Evolutionary conservation across 2,113 vertebrate genomes (phyloP).

Genomic region (Xerus inauris): DNA sequence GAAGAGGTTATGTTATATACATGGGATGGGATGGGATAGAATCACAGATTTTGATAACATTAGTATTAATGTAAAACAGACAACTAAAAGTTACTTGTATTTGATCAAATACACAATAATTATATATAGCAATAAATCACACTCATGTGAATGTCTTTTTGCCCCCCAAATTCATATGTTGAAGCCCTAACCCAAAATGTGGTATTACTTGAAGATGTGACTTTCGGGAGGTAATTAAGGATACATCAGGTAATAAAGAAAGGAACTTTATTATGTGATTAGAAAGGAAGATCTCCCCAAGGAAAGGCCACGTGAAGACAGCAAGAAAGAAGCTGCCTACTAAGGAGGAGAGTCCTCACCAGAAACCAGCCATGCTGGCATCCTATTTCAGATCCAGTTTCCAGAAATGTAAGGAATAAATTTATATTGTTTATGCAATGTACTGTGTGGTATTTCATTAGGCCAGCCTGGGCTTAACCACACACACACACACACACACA

Average conservation of each 20-base stretch:
- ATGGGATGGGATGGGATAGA: not conserved
- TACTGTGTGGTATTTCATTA: not conserved
- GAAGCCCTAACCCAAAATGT: not conserved
- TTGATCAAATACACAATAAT: not conserved
- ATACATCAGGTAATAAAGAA: not conserved
- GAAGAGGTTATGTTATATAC: not conserved
- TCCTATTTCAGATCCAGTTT: not conserved
- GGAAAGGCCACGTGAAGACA: too few species aligned
- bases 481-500: not conserved
- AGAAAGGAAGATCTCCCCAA: not conserved
- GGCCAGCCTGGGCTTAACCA: not conserved
- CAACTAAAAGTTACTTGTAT: not conserved
- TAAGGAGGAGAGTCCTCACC: too few species aligned
- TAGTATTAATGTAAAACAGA: not conserved
- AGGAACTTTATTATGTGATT: not conserved
- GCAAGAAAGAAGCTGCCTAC: too few species aligned
- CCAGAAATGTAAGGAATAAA: not conserved
- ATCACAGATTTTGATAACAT: not conserved
- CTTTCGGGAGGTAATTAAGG: not conserved
- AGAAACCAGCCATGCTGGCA: not conserved
- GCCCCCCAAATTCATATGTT: not conserved
- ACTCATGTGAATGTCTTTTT: not conserved
- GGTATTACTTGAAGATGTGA: not conserved
- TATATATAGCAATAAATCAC: not conserved
- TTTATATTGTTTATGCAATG: not conserved